Evolutionary conservation across 2,797 vertebrate genomes (phyloP).

Genomic region (Hemitrygon akajei): DNA sequence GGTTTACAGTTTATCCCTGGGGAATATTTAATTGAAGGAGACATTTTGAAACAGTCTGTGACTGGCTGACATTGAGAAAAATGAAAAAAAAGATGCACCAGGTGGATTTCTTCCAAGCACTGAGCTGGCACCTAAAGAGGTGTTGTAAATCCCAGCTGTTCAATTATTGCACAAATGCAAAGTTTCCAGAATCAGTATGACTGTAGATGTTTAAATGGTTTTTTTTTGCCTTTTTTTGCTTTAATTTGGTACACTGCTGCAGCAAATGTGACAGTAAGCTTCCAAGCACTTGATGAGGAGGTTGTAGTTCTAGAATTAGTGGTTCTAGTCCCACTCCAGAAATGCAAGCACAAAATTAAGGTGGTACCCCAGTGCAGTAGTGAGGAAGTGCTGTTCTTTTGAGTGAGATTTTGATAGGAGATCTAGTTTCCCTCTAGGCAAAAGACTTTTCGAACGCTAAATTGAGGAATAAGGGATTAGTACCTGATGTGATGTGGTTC

Average conservation of each 20-base stretch:
- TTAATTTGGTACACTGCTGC: background rate
- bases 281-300: background rate
- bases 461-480: too few relatives aligned
- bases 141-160: background rate
- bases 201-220: background rate
- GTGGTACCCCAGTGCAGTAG: too few relatives aligned
- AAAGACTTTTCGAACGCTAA: too few relatives aligned
- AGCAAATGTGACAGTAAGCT: background rate
- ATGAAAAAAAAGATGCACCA: background rate
- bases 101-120: background rate
- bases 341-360: too few relatives aligned
- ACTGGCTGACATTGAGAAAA: background rate
- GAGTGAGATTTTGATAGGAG: too few relatives aligned
- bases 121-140: background rate
- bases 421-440: too few relatives aligned
- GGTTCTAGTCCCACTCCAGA: too few relatives aligned
- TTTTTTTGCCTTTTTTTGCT: background rate
- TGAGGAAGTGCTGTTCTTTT: too few relatives aligned
- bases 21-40: background rate
- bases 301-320: too few relatives aligned
- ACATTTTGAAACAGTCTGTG: background rate
- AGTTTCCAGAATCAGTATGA: background rate
- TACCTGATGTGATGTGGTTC: too few relatives aligned
- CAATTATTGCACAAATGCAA: background rate
- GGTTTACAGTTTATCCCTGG: background rate